Conservation (phyloP, 1,140 invertebrate genomes). For the Diorhabda elongata region DNA sequence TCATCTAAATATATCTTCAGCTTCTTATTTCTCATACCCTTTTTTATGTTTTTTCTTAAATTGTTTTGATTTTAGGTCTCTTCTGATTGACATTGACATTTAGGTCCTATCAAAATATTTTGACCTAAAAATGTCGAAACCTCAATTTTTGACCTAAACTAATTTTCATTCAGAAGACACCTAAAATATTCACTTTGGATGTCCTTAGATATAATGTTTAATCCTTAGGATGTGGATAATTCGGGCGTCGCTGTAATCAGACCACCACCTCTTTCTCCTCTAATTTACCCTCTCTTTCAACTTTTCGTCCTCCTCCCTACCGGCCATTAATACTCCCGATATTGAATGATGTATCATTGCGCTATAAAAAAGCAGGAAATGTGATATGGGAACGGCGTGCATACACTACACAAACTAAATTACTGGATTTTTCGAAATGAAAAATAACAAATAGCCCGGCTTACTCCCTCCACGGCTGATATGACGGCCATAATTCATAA, state of each 20-base stretch:
- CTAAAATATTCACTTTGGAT: no score
- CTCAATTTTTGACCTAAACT: no score
- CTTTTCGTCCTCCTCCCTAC: conserved; percentile 10
- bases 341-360: conserved; percentile 50
- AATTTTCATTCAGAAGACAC: no score
- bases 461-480: conserved; percentile 40
- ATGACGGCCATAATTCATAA: conserved; percentile 47
- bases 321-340: conserved; percentile 47
- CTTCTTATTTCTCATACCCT: no score
- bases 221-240: background rate
- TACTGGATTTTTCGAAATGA: conserved; percentile 49
- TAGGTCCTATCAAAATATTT: no score
- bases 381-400: conserved; percentile 45
- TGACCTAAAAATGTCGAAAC: no score
- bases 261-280: conserved; percentile 14
- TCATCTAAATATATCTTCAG: no score
- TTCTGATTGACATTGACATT: no score
- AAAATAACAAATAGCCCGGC: conserved; percentile 49
- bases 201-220: no score
- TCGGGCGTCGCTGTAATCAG: conserved; percentile 4
- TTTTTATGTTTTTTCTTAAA: no score
- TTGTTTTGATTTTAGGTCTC: no score
- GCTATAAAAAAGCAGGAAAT: conserved; percentile 49
- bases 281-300: conserved; percentile 10
- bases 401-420: conserved; percentile 46